Base-by-base conservation (phyloP, 2,888 invertebrate species). In the Syritta pipiens region DNA sequence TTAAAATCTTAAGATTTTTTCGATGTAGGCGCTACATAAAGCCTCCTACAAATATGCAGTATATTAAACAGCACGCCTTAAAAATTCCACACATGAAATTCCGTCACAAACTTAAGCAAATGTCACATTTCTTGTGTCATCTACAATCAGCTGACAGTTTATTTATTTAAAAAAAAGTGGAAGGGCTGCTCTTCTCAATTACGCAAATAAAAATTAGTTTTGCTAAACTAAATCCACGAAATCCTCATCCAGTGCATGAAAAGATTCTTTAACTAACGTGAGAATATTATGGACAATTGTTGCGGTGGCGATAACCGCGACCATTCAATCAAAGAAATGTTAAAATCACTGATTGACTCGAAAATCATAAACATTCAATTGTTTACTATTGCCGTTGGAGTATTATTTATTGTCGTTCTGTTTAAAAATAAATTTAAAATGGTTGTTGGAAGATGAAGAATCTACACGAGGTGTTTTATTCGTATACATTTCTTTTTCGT, bases 281-380 rank as follows among this genome's bases (percentile, higher is more conserved):
- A 57, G 62, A 55, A 71, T 62, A 75, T 72, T 63, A 87, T 87
- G 86, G 86, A 86, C 55, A 84, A 84, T 74, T 87, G 87, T 82
- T 86, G 86, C 81, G 86, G 85, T 59, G 83, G 84, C 55, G 86
- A 87, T 69, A 79, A 84, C 37, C 85, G 84, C 60, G 86, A 85
- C 82, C 84, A 87, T 74, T 84, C 87, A 40, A 83, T 88, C 48
- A 84, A 86, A 81, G 87, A 85, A 72, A 86, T 87, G 86, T 77
- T 87, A 28, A 86, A 86, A 76, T 83, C 87, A 44, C 82, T 87
- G 63, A 85, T 87, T 35, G 88, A 88, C 77, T 86, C 86, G 0
- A 87, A 87, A 84, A 83, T 87, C 32, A 85, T 87, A 68, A 87
- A 86, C 71, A 83, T 88, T 35, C 86, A 86, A 83, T 82, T 87